These are phyloP conservation scores for Gorilla gorilla DNA, from an alignment of 2,113 vertebrate genomes.

Conservation along the genomic window DNA sequence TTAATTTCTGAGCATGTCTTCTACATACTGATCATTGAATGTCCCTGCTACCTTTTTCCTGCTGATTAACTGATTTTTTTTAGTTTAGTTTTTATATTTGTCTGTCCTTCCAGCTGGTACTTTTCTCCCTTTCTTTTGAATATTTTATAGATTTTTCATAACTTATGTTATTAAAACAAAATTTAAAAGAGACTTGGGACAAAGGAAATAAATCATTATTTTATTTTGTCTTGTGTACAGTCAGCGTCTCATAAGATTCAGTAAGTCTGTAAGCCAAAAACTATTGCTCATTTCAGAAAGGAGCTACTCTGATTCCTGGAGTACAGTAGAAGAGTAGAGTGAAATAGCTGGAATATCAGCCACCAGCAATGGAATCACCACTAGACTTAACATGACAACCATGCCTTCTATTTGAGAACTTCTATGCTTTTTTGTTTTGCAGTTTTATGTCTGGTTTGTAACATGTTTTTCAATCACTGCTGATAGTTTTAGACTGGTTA, in stretches of 20 bases:
- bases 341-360: background rate
- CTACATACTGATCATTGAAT: background rate
- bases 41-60: background rate
- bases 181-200: background rate
- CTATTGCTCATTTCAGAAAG: background rate
- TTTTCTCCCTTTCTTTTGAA: background rate
- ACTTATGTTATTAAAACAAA: background rate
- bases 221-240: background rate
- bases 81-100: background rate
- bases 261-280: background rate
- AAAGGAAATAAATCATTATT: slow-evolving; percentile 6
- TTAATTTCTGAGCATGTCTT: background rate
- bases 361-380: background rate
- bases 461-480: background rate
- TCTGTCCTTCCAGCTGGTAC: background rate
- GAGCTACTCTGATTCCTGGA: background rate
- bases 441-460: background rate
- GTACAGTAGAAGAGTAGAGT: background rate
- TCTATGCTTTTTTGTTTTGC: background rate
- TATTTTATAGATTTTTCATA: background rate
- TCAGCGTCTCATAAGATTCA: background rate
- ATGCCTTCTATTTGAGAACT: background rate
- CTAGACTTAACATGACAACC: background rate
- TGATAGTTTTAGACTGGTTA: slow-evolving; percentile 1
- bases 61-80: background rate